Evolutionary conservation across 2,113 vertebrate species (phyloP).

Genomic region (Stegastes partitus): DNA sequence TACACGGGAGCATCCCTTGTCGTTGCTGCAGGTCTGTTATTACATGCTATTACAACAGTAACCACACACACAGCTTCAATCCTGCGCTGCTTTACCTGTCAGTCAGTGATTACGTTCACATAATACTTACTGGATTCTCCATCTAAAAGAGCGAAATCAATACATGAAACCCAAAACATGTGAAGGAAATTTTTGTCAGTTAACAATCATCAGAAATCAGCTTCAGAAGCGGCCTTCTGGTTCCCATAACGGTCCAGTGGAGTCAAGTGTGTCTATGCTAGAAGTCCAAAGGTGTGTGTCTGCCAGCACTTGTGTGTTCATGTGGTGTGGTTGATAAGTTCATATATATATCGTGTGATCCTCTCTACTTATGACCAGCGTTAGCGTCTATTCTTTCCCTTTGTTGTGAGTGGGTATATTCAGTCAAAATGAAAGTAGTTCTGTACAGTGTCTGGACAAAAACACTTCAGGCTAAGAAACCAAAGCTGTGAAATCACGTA

Average conservation of each 20-base stretch:
- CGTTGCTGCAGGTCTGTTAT: slow-evolving; percentile 15
- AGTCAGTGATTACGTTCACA: slow-evolving; percentile 45
- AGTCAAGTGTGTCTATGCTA: not conserved
- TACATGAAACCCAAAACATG: slow-evolving; percentile 39
- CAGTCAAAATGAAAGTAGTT: no score
- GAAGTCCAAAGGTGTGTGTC: slow-evolving; percentile 1
- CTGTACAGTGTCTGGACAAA: no score
- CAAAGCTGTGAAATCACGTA: no score
- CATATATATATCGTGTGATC: no score
- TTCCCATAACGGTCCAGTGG: not conserved
- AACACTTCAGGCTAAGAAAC: no score
- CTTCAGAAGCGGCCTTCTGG: not conserved
- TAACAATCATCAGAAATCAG: not conserved
- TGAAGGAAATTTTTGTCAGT: not conserved
- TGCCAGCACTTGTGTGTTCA: not conserved
- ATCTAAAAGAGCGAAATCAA: slow-evolving; percentile 70
- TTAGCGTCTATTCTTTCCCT: no score
- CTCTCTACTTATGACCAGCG: no score
- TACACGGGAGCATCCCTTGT: not conserved
- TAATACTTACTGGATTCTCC: slow-evolving; percentile 79
- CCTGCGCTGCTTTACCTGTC: slow-evolving; percentile 62
- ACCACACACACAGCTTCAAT: slow-evolving; percentile 38
- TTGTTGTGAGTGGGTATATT: no score
- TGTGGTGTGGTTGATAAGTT: not conserved
- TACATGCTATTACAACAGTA: slow-evolving; percentile 49